Evolutionary conservation across 1,140 invertebrate species (phyloP), one percentile per base, ranked within the genome.

Genomic region (Trigoniulus corallinus): DNA sequence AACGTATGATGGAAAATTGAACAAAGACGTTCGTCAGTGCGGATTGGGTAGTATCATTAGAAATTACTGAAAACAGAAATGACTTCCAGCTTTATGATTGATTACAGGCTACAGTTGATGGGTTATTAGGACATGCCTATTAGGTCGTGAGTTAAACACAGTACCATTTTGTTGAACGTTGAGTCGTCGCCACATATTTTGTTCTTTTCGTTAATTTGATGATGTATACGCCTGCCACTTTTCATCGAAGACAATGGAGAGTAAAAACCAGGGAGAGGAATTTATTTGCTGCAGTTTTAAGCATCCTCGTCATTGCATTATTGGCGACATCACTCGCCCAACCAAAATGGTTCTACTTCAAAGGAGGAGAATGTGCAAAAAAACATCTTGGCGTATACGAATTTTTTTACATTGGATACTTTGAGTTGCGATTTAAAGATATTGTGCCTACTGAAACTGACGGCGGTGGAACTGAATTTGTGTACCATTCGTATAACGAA

Each of bases 341-440:
- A 34, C 50, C 50, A 3, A 26, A 34, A 20, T 51, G 50, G 50
- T 51, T 51, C 29, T 34, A 45, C 20, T 39, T 51, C 7, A 7
- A 27, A 45, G 50, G 50, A 2, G 42, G 42, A 3, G 4, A 3
- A 7, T 51, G 50, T 39, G 18, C 42, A 2, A 2, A 18, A 3
- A 26, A 23, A 23, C 37, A 47, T 29, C 26, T 51, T 3, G 50
- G 50, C 2, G 42, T 51, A 12, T 45, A 51, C 27, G 21, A 51
- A 23, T 51, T 51, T 23, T 47, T 51, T 23, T 20, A 51, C 46
- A 3, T 48, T 46, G 49, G 49, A 7, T 48, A 49, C 27, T 44
- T 44, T 44, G 42, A 24, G 18, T 44, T n/a, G n/a, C n/a, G n/a
- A n/a, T n/a, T 20, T 24, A 44, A 44, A 21, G 18, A 20, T 44